A percentile compares a stretch with the other conserved stretches of the same genome.
phyloP scores from a whole-genome alignment of 2,797 vertebrate genomes.

The Choloepus didactylus region DNA sequence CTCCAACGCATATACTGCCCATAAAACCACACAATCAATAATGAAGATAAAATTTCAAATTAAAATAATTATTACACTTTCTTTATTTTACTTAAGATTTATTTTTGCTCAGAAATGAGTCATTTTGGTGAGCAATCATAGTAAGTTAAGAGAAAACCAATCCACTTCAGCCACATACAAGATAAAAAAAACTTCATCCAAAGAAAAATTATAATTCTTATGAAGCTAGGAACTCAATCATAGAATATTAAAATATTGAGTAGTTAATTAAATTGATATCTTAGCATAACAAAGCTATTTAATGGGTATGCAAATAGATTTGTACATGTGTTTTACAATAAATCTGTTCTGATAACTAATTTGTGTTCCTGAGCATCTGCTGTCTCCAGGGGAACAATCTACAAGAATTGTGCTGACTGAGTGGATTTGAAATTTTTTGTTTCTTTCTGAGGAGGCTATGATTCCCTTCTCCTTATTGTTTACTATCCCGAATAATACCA shows the following conservation, averaged over 20 bases:
- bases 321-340: background rate
- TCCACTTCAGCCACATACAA: background rate
- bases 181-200: background rate
- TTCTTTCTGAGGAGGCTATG: conserved; percentile 33
- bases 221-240: background rate
- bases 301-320: background rate
- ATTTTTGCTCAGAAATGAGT: background rate
- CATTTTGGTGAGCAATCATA: background rate
- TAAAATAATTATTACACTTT: background rate
- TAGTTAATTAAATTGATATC: conserved; percentile 2
- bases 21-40: background rate
- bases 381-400: conserved; percentile 83
- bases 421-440: conserved; percentile 67
- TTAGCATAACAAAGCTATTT: background rate
- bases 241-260: background rate
- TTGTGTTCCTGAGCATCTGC: conserved; percentile 83
- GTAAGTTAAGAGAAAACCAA: background rate
- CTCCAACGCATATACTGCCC: background rate
- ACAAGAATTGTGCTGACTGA: conserved; percentile 82
- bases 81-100: background rate
- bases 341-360: conserved; percentile 61
- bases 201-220: background rate
- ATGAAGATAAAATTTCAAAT: background rate
- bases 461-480: background rate
- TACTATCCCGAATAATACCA: background rate